phyloP scores from a whole-genome alignment of 2,797 vertebrate genomes.

The Rhinophrynus dorsalis region DNA sequence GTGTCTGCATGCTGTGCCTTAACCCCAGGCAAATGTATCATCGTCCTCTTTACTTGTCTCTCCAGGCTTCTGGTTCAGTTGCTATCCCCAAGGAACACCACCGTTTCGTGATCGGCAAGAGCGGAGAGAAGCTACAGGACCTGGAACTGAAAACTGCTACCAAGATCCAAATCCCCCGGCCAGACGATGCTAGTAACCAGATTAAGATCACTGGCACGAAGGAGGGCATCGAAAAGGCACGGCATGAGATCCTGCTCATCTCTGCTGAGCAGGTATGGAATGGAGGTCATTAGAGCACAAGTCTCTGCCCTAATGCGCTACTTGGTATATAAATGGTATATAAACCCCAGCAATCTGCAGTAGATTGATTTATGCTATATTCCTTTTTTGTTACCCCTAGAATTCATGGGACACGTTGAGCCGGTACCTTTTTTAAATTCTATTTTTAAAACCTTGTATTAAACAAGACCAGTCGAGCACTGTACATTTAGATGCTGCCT shows the following conservation, averaged over 20 bases:
- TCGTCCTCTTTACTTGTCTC: neutral
- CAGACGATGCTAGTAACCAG: slow-evolving; percentile 95
- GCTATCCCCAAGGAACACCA: slow-evolving; percentile 98
- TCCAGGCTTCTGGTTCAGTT: slow-evolving; percentile 92
- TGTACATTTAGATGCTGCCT: no score
- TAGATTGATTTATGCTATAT: no score
- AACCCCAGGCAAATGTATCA: neutral
- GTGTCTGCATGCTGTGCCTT: no score
- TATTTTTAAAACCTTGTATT: no score
- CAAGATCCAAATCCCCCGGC: slow-evolving; percentile 98
- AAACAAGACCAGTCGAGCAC: no score
- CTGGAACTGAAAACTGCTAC: slow-evolving; percentile 98
- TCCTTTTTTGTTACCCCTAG: no score
- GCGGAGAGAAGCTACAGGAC: slow-evolving; percentile 97
- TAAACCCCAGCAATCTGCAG: no score
- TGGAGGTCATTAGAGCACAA: no score
- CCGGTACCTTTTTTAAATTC: no score
- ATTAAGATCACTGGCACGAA: slow-evolving; percentile 99
- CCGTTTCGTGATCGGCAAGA: slow-evolving; percentile 98
- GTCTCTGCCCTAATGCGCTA: no score
- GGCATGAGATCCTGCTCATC: slow-evolving; percentile 95
- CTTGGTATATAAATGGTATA: no score
- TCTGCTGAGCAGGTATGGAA: slow-evolving; percentile 94
- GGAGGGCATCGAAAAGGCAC: slow-evolving; percentile 97
- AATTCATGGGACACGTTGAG: no score